Conservation (phyloP, 2,888 invertebrate species). For the Trichacis sp. region DNA sequence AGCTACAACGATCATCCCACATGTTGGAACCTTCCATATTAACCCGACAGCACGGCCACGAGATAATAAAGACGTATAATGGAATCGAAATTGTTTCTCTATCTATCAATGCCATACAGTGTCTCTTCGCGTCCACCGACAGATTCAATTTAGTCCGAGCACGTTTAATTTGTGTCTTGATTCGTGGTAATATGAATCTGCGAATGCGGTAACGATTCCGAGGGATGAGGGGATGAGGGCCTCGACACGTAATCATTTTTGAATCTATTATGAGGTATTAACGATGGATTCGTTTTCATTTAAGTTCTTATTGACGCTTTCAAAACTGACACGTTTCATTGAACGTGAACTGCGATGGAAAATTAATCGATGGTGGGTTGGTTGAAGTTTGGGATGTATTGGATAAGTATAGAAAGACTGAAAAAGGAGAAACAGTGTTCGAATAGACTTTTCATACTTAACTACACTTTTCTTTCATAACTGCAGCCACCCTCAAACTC, state of each 20-base stretch:
- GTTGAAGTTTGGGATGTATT: no score
- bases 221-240: no score
- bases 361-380: slow-evolving; percentile 31
- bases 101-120: slow-evolving; percentile 65
- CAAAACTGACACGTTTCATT: no score
- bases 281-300: slow-evolving; percentile 21
- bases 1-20: slow-evolving; percentile 50
- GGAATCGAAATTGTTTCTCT: slow-evolving; percentile 68
- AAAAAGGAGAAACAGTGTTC: no score
- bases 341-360: no score
- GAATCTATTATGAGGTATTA: slow-evolving; percentile 31
- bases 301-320: no score
- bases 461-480: no score
- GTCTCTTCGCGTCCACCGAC: slow-evolving; percentile 45
- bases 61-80: slow-evolving; percentile 68
- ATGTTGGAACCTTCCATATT: slow-evolving; percentile 59
- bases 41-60: slow-evolving; percentile 59
- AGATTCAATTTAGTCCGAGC: slow-evolving; percentile 58
- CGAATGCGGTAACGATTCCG: slow-evolving; percentile 3
- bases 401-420: no score
- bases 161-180: slow-evolving; percentile 62
- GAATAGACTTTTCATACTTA: no score
- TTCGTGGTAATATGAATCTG: slow-evolving; percentile 43
- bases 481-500: no score
- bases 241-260: background rate